Evolutionary conservation across 2,888 invertebrate genomes (phyloP).

Genomic region (Rhagophthalmus giganteus): DNA sequence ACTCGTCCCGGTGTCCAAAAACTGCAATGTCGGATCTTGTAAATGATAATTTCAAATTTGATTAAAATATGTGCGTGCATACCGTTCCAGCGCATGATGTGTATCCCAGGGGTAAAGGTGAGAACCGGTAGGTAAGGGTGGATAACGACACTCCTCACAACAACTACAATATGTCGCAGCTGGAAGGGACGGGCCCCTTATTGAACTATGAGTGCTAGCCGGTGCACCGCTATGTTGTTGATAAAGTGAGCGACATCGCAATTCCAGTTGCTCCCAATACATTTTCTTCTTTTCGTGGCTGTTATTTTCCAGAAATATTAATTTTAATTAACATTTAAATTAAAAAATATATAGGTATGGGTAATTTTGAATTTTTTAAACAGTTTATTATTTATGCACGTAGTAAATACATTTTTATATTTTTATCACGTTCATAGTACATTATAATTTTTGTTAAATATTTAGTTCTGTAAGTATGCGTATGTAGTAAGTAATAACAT

Average conservation of each 20-base stretch:
- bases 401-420: no score
- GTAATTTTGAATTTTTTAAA: no score
- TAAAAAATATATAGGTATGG: neutral
- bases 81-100: slow-evolving; percentile 53
- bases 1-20: slow-evolving; percentile 67
- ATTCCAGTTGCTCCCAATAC: slow-evolving; percentile 91
- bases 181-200: slow-evolving; percentile 55
- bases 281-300: slow-evolving; percentile 93
- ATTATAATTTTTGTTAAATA: no score
- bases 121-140: slow-evolving; percentile 58
- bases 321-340: neutral
- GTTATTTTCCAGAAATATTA: no score
- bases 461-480: no score
- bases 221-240: slow-evolving; percentile 57
- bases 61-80: no score
- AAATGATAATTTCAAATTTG: no score
- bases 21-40: no score
- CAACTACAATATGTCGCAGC: slow-evolving; percentile 63
- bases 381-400: no score
- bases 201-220: slow-evolving; percentile 51
- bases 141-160: slow-evolving; percentile 71
- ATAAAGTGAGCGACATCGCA: slow-evolving; percentile 80
- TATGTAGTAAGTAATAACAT: no score
- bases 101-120: slow-evolving; percentile 64
- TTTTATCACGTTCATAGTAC: no score